Base-by-base conservation (phyloP, 2,797 vertebrate genomes). In the Bradypus variegatus region DNA sequence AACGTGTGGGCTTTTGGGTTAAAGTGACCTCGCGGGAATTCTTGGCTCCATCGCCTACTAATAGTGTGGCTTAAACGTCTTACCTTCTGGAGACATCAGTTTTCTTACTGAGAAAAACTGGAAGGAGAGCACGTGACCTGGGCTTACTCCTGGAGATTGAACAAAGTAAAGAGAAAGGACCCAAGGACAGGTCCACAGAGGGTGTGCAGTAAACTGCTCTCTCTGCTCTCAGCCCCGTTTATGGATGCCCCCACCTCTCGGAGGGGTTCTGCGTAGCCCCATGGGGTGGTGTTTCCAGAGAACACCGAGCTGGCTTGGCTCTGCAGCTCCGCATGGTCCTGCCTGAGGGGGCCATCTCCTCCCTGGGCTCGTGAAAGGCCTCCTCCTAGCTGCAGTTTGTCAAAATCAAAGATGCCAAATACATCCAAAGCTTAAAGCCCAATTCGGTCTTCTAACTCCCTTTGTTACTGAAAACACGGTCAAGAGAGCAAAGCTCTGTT, bases 401-500 rank as follows among this genome's bases (percentile, higher is more conserved):
- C 31, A 38, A 8, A 38, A 38, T 38, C 64, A 72, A 29, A 36
- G 8, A 38, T 45, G 15, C 6, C 36, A n/a, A 7, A 60, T 0
- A 48, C 6, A 12, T 7, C 12, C 13, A 12, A 58, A 27, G 38
- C 58, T 73, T 16, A 25, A 58, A 79, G n/a, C 18, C 33, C 77
- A 55, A 16, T 36, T 36, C 13, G n/a, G 23, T 27, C 31, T 55
- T 64, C 15, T 38, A 27, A 70, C 15, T 78, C n/a, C 16, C 11
- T 55, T 45, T 88, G 41, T 45, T 60, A 15, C 41, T 60, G 60
- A 38, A 38, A 72, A 29, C 36, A 23, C n/a, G 8, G 41, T 8
- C n/a, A 84, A 73, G 6, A 1, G 58, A 72, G 50, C 31, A 76
- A 88, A 83, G 50, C 85, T 96, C 88, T 91, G 93, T 92, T 93